These are phyloP conservation scores for Avahi laniger DNA, from an alignment of 2,797 vertebrate species.

Conservation along the genomic window DNA sequence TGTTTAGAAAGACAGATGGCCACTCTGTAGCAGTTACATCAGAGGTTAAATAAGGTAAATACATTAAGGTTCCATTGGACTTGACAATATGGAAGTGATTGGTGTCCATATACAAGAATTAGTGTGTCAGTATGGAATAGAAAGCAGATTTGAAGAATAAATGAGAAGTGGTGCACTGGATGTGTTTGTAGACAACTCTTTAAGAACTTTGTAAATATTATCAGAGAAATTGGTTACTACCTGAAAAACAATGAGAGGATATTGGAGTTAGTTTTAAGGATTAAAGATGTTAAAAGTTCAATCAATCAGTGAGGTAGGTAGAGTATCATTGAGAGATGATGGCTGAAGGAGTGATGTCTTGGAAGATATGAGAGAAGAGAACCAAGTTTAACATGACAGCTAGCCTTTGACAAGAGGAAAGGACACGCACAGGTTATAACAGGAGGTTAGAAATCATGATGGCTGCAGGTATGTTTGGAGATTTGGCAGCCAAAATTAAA, in stretches of 20 bases:
- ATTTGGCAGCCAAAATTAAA: not conserved
- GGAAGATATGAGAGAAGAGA: not conserved
- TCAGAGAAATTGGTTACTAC: not conserved
- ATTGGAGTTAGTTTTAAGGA: not conserved
- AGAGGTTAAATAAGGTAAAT: not conserved
- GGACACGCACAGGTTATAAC: not conserved
- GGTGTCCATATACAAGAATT: not conserved
- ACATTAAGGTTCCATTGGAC: not conserved
- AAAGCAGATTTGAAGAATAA: not conserved
- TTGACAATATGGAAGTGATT: not conserved
- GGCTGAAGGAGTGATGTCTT: not conserved
- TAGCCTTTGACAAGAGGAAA: not conserved
- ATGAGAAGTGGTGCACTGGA: not conserved
- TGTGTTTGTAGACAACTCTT: not conserved
- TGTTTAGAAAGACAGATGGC: not conserved
- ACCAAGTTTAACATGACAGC: not conserved
- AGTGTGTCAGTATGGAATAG: not conserved
- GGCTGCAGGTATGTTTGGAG: accelerated
- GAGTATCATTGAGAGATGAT: not conserved
- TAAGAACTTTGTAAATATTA: not conserved
- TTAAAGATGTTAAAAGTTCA: not conserved
- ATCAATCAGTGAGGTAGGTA: not conserved
- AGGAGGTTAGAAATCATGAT: too few relatives aligned
- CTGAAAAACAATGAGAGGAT: not conserved
- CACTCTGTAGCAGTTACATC: not conserved